Evolutionary conservation across 2,113 vertebrate genomes (phyloP), one percentile per base, ranked within the genome.

Genomic region (Bufo bufo): DNA sequence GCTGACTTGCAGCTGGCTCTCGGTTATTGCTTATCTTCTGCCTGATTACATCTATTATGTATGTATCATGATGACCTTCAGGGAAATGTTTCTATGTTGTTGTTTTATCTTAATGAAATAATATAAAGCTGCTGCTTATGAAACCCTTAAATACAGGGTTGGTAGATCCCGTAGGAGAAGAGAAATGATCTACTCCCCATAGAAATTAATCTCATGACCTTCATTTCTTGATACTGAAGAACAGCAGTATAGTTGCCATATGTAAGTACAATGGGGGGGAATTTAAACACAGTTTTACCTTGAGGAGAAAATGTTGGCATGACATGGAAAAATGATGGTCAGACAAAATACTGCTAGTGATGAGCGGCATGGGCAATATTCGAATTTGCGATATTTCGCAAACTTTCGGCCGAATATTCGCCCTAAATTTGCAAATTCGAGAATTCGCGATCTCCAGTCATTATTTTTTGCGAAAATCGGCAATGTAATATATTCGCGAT

Each of bases 21-120:
- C 72, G 6, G 72, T 49, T 75, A 75, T 75, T 75, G 72, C 72
- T 75, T 75, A 75, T 75, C 72, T 75, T 75, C 72, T 75, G 72
- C 72, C 72, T 75, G 72, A 75, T 75, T 75, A 75, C 72, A 75
- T 75, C 72, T 75, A 75, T 75, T 75, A 75, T 75, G 72, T 75
- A 75, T 75, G 72, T 75, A 75, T 75, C 72, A 75, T 17, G 72
- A 75, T 75, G 72, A 75, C 72, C 72, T 75, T 75, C 72, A 75
- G 72, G 72, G 72, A 75, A 75, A 75, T 75, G 72, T 75, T 75
- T 75, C 45, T 75, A 75, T 75, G 72, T 75, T 75, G 72, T 75
- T 75, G 72, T 75, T 75, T 75, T 75, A 75, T 75, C 72, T 75
- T 75, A 75, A 75, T 75, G 72, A 75, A 75, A 50, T 75, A 75